A percentile compares a stretch with the other conserved stretches of the same genome.
Evolutionary conservation across 1,140 invertebrate genomes (phyloP).

Genomic region (Meloidogyne floridensis): DNA sequence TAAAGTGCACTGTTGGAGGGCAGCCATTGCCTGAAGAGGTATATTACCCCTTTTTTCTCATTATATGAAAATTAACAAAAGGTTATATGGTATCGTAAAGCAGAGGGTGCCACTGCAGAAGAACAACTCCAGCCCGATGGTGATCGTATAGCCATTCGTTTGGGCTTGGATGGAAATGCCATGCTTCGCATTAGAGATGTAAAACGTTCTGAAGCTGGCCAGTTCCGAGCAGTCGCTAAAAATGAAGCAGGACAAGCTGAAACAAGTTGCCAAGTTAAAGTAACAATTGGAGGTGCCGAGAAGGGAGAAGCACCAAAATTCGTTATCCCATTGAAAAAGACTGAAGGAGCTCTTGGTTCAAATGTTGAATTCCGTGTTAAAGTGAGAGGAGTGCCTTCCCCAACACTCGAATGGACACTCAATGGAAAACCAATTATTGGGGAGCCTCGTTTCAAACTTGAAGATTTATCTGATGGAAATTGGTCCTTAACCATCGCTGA

Average conservation of each 20-base stretch:
- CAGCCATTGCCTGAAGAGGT: slow-evolving; percentile 65
- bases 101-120: slow-evolving; percentile 7
- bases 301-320: slow-evolving; percentile 60
- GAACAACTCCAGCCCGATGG: slow-evolving; percentile 50
- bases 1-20: slow-evolving; percentile 66
- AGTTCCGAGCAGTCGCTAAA: slow-evolving; percentile 70
- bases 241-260: slow-evolving; percentile 56
- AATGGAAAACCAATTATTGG: slow-evolving; percentile 56
- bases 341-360: slow-evolving; percentile 50
- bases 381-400: slow-evolving; percentile 60
- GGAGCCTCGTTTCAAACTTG: slow-evolving; percentile 42
- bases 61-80: neutral
- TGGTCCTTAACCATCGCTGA: slow-evolving; percentile 56
- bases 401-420: slow-evolving; percentile 50
- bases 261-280: slow-evolving; percentile 52
- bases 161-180: slow-evolving; percentile 79
- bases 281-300: slow-evolving; percentile 43
- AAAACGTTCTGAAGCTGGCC: slow-evolving; percentile 78
- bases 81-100: slow-evolving; percentile 44
- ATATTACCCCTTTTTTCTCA: too few species aligned
- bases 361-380: slow-evolving; percentile 61
- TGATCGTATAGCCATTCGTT: slow-evolving; percentile 72
- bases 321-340: slow-evolving; percentile 55
- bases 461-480: slow-evolving; percentile 64
- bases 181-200: slow-evolving; percentile 74